phyloP scores from a whole-genome alignment of 2,888 invertebrate genomes.

The Helleia helle region DNA sequence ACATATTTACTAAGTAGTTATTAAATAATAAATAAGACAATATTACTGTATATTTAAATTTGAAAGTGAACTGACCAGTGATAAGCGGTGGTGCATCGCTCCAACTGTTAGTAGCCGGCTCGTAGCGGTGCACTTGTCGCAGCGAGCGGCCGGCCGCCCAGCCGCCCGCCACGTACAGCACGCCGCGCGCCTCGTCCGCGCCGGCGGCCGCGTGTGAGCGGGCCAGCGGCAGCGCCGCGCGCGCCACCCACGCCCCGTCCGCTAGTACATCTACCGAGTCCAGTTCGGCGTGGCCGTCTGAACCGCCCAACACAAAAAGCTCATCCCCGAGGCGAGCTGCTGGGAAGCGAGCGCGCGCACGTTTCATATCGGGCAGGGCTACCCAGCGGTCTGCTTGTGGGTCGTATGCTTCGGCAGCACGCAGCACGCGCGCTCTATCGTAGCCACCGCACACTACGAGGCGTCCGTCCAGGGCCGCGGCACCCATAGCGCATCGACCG shows the following conservation, averaged over 20 bases:
- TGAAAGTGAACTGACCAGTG: slow-evolving; percentile 21
- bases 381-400: slow-evolving; percentile 81
- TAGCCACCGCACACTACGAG: slow-evolving; percentile 88
- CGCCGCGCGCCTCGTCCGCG: slow-evolving; percentile 71
- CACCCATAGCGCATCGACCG: slow-evolving; percentile 82
- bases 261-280: slow-evolving; percentile 60
- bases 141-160: slow-evolving; percentile 77
- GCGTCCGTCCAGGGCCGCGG: slow-evolving; percentile 79
- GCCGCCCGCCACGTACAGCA: slow-evolving; percentile 81
- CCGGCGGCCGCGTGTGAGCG: slow-evolving; percentile 84
- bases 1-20: no score
- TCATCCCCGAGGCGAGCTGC: slow-evolving; percentile 77
- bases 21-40: no score
- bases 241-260: slow-evolving; percentile 27
- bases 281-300: slow-evolving; percentile 87
- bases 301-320: slow-evolving; percentile 87
- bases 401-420: slow-evolving; percentile 82
- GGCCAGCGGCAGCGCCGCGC: slow-evolving; percentile 59
- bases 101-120: slow-evolving; percentile 78
- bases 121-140: slow-evolving; percentile 83
- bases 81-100: slow-evolving; percentile 78
- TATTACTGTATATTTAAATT: no score
- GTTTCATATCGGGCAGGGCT: slow-evolving; percentile 79
- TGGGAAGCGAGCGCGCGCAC: slow-evolving; percentile 85
- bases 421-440: slow-evolving; percentile 88